phyloP scores from a whole-genome alignment of 2,888 invertebrate species.

The Agrilus mali region DNA sequence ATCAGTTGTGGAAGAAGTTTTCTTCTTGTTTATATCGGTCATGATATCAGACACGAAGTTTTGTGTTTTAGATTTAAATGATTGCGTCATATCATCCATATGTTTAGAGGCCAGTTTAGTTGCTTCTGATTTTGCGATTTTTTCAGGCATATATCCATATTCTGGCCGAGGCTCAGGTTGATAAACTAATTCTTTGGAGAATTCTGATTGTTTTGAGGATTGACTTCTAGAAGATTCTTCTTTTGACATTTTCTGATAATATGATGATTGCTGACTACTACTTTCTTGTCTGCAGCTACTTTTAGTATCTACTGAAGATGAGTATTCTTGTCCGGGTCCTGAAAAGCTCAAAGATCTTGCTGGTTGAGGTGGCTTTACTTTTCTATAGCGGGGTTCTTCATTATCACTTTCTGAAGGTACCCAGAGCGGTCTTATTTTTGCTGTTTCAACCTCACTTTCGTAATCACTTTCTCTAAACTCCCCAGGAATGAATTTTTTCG shows the following conservation, averaged over 20 bases:
- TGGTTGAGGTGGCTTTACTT: slow-evolving; percentile 44
- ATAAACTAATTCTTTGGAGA: slow-evolving; percentile 27
- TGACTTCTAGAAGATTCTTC: slow-evolving; percentile 18
- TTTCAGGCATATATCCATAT: slow-evolving; percentile 40
- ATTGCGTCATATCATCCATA: slow-evolving; percentile 52
- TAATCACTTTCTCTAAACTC: slow-evolving; percentile 57
- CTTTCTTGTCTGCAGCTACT: not conserved
- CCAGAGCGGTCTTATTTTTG: slow-evolving; percentile 51
- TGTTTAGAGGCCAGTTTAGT: slow-evolving; percentile 47
- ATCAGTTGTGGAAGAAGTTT: slow-evolving; percentile 29
- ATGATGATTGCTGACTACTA: too few relatives aligned
- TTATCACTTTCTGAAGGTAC: slow-evolving; percentile 45
- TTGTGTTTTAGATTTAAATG: slow-evolving; percentile 55
- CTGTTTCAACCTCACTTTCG: slow-evolving; percentile 52
- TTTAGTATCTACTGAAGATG: slow-evolving; percentile 42
- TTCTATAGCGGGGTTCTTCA: slow-evolving; percentile 45
- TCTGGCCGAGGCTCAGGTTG: slow-evolving; percentile 48
- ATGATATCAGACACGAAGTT: slow-evolving; percentile 54
- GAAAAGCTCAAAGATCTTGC: slow-evolving; percentile 41
- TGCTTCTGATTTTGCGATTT: slow-evolving; percentile 27
- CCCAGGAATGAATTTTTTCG: slow-evolving; percentile 51
- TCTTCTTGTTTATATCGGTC: slow-evolving; percentile 41
- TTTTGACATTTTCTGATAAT: slow-evolving; percentile 18
- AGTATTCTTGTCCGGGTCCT: slow-evolving; percentile 35
- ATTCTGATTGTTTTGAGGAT: slow-evolving; percentile 6